Conservation (phyloP, 2,113 vertebrate species). For the Rhinoderma darwinii region DNA sequence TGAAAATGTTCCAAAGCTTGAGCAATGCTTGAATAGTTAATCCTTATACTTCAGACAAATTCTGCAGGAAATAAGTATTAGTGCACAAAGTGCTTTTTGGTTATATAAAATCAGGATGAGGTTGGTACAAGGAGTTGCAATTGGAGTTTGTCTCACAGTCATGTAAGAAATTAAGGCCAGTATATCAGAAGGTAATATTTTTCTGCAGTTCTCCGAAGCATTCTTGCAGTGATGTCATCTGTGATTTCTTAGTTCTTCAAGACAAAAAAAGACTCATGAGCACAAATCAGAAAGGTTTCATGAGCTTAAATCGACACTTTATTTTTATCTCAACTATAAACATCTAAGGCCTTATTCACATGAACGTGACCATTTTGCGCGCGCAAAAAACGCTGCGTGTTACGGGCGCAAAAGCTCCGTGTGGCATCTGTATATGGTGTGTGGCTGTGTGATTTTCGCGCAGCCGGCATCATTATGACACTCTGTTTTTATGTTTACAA, state of each 20-base stretch:
- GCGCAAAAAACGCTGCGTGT: no score
- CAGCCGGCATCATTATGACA: no score
- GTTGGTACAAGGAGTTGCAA: neutral
- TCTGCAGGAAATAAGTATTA: constrained; percentile 19
- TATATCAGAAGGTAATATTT: neutral
- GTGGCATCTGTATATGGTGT: no score
- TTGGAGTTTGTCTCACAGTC: neutral
- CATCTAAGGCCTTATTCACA: neutral
- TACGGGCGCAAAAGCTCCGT: no score
- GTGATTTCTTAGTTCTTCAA: neutral
- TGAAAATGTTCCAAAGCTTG: neutral
- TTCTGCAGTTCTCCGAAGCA: neutral
- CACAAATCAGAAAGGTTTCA: neutral
- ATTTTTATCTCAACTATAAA: neutral
- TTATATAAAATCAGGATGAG: neutral
- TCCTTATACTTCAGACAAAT: neutral
- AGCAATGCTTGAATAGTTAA: neutral
- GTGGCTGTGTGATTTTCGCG: no score
- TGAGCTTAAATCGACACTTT: neutral
- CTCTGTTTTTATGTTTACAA: no score
- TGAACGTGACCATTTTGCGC: no score
- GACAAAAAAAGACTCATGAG: neutral
- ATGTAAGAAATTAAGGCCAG: neutral
- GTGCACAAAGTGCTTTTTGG: neutral
- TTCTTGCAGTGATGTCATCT: neutral